These are phyloP conservation scores for Drosophila subquinaria DNA, from an alignment of 2,888 invertebrate species.

Conservation along the genomic window DNA sequence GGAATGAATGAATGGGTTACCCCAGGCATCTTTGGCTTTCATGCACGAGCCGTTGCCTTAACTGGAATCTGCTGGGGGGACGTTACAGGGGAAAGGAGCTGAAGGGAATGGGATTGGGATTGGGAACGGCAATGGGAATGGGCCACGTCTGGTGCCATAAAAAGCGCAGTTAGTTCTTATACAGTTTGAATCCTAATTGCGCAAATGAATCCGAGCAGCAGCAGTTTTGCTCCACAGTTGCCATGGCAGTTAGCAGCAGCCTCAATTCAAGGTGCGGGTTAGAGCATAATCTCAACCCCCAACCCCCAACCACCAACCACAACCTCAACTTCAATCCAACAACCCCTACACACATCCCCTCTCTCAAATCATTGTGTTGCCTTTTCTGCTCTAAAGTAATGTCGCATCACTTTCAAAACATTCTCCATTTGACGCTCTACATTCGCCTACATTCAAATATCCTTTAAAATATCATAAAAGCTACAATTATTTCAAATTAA, in stretches of 20 bases:
- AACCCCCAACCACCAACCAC: not conserved
- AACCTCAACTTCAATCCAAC: not conserved
- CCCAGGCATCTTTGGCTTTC: constrained; percentile 49
- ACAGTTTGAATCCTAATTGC: constrained; percentile 64
- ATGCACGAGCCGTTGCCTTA: constrained; percentile 39
- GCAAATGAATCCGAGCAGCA: constrained; percentile 48
- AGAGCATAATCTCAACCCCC: not conserved
- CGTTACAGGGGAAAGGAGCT: too few relatives aligned
- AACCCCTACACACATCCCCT: not conserved
- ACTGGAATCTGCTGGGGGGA: constrained; percentile 8
- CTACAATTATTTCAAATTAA: too few relatives aligned
- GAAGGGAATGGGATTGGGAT: not conserved
- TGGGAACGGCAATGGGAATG: not conserved
- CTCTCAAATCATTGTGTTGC: constrained; percentile 2
- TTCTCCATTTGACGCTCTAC: not conserved
- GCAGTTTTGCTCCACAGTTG: constrained; percentile 24
- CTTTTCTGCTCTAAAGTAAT: constrained; percentile 4
- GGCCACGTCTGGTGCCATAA: constrained; percentile 32
- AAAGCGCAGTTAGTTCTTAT: constrained; percentile 61
- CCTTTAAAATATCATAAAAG: not conserved
- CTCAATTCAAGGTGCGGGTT: constrained; percentile 42
- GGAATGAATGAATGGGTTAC: constrained; percentile 22
- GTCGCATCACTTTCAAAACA: constrained; percentile 19
- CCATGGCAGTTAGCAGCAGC: constrained; percentile 21
- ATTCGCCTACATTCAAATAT: not conserved